phyloP scores from a whole-genome alignment of 2,888 invertebrate genomes.

The Volucella zonaria region DNA sequence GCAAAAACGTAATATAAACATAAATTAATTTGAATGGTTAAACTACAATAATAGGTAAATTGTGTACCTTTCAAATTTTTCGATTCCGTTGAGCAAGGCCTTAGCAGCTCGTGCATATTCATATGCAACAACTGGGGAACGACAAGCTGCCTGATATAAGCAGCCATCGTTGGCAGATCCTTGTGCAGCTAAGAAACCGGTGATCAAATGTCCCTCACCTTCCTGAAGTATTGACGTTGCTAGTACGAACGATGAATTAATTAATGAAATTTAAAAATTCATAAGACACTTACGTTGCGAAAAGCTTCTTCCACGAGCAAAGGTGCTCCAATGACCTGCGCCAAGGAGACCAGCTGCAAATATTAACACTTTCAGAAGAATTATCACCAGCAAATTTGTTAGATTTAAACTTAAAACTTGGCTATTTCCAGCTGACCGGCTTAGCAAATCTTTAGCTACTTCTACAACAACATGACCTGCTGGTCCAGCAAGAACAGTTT shows the following conservation, averaged over 20 bases:
- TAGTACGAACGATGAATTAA: not conserved
- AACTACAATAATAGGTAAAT: not conserved
- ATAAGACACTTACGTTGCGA: conserved; percentile 35
- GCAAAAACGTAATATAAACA: conserved; percentile 28
- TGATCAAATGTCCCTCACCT: conserved; percentile 85
- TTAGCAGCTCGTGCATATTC: conserved; percentile 91
- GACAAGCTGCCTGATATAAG: conserved; percentile 89
- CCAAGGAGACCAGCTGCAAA: conserved; percentile 91
- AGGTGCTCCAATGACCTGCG: conserved; percentile 86
- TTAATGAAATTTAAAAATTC: not conserved
- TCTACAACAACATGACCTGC: conserved; percentile 82
- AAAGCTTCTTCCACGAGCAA: conserved; percentile 80
- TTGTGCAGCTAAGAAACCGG: conserved; percentile 86
- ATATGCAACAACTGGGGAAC: conserved; percentile 88
- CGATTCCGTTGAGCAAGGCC: conserved; percentile 88
- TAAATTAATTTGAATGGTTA: not conserved
- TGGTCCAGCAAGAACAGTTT: conserved; percentile 80
- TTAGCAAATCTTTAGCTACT: conserved; percentile 87
- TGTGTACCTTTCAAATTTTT: conserved; percentile 86
- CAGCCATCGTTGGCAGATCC: conserved; percentile 89
- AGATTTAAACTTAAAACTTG: conserved; percentile 90
- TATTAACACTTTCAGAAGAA: conserved; percentile 91
- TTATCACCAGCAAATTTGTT: conserved; percentile 90
- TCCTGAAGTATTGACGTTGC: conserved; percentile 84
- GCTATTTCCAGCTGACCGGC: conserved; percentile 87